phyloP scores from a whole-genome alignment of 2,113 vertebrate genomes.

The Circaetus cinerascens region DNA sequence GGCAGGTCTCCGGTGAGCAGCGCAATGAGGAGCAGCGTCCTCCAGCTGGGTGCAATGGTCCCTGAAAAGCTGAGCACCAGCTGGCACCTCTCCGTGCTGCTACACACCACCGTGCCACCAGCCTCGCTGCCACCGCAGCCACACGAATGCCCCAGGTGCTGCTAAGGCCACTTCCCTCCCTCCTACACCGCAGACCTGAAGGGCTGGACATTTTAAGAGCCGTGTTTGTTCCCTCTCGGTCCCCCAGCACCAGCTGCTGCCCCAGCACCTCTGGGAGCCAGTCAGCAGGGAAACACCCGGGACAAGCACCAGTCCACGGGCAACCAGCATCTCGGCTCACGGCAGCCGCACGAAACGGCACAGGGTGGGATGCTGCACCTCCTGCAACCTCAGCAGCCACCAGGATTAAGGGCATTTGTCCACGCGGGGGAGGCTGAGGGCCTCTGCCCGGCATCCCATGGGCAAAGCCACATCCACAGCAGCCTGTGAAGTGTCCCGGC shows the following conservation, averaged over 20 bases:
- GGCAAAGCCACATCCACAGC: neutral
- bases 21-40: fast-evolving
- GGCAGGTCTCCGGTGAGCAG: neutral
- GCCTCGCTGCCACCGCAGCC: neutral
- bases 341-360: neutral
- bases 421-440: neutral
- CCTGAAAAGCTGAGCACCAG: neutral
- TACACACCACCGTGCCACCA: neutral
- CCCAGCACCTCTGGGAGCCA: neutral
- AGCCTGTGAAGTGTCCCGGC: neutral
- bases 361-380: neutral
- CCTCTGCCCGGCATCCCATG: neutral
- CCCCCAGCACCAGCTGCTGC: neutral
- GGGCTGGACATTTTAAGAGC: neutral
- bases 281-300: neutral
- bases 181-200: neutral
- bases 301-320: neutral
- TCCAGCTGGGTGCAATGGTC: neutral
- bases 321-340: neutral
- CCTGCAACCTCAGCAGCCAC: neutral
- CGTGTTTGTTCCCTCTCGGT: fast-evolving
- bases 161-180: neutral
- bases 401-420: neutral
- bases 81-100: neutral
- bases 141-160: neutral